Evolutionary conservation across 2,797 vertebrate genomes (phyloP).

Genomic region (Mus minutoides): DNA sequence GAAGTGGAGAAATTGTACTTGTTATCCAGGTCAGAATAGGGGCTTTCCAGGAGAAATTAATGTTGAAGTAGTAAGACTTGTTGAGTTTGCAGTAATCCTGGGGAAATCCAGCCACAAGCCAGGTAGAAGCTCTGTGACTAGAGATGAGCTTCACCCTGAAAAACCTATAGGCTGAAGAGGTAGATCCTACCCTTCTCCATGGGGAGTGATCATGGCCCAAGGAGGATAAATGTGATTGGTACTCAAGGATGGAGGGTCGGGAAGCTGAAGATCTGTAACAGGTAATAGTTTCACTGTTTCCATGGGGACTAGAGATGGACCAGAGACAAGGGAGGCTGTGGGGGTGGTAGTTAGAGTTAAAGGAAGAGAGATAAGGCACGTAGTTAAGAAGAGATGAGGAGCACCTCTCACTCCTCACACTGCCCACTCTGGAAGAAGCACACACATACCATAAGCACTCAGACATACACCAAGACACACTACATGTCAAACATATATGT

Average conservation of each 20-base stretch:
- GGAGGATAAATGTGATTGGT: neutral
- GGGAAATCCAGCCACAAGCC: neutral
- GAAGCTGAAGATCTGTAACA: neutral
- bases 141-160: neutral
- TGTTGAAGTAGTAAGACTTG: neutral
- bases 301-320: neutral
- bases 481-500: neutral
- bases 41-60: constrained; percentile 21
- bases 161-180: neutral
- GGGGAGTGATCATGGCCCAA: neutral
- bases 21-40: neutral
- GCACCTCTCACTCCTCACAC: neutral
- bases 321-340: neutral
- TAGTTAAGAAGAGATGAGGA: neutral
- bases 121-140: neutral
- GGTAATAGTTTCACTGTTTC: neutral
- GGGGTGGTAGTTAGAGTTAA: neutral
- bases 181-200: neutral
- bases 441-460: too few relatives aligned
- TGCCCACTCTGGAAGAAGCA: neutral
- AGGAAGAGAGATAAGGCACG: neutral
- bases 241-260: neutral
- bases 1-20: neutral
- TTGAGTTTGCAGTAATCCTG: constrained; percentile 32
- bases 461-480: neutral